Conservation (phyloP, 2,113 vertebrate genomes). For the Paratilapia polleni region DNA sequence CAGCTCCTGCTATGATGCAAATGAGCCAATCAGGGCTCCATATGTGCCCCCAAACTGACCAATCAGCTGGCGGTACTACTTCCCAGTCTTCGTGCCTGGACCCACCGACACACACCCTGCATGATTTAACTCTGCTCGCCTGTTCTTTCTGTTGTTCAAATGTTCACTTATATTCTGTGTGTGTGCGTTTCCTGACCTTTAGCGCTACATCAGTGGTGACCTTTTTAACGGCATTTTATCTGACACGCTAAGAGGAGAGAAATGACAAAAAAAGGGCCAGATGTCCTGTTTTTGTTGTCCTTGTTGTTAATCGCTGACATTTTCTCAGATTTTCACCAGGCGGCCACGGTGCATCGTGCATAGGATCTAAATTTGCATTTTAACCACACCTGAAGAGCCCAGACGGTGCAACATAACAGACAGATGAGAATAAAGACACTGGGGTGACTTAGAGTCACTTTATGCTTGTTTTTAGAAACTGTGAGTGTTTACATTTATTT, state of each 20-base stretch:
- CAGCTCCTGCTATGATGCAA: conserved; percentile 35
- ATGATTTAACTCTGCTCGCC: background rate
- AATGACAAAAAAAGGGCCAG: conserved; percentile 13
- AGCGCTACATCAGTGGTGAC: conserved; percentile 3
- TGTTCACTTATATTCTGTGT: background rate
- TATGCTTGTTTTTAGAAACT: no score
- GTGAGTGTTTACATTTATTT: background rate
- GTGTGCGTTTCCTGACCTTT: conserved; percentile 39
- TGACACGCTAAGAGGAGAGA: background rate
- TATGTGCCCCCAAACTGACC: conserved; percentile 11
- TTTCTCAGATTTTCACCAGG: background rate
- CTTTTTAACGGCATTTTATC: conserved; percentile 30
- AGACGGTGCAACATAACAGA: background rate
- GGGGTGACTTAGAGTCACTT: background rate
- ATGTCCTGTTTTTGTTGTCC: background rate
- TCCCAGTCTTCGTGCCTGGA: background rate
- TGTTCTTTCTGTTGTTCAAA: background rate
- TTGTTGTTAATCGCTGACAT: conserved; percentile 10
- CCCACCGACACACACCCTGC: conserved; percentile 1
- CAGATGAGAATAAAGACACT: background rate
- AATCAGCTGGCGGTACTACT: background rate
- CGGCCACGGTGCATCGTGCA: background rate
- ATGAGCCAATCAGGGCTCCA: conserved; percentile 26
- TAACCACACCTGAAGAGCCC: accelerated
- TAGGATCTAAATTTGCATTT: background rate